Evolutionary conservation across 2,888 invertebrate genomes (phyloP), one percentile per base, ranked within the genome.

Genomic region (Drosophila subsilvestris): DNA sequence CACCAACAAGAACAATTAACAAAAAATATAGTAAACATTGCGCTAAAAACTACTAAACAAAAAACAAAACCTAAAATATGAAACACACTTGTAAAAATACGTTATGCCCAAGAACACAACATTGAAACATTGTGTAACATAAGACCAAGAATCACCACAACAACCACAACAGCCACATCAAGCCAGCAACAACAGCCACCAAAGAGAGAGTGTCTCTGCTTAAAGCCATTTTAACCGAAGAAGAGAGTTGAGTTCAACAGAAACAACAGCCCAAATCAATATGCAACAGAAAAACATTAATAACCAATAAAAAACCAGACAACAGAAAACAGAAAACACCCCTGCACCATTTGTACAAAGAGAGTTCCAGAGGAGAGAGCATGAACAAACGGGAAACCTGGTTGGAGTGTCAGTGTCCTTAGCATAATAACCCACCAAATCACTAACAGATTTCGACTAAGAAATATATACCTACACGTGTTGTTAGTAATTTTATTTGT

Each of bases 91-190:
- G 70, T 75, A 88, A 69, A 70, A 70, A 65, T 68, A 43, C 63
- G 60, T 66, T 73, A 71, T 65, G 68, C 32, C 67, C 47, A 71
- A 76, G 76, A 76, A 73, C 61, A 73, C 59, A 47, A 65, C 53
- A 47, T 54, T 44, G 42, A 66, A 63, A 76, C 88, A 79, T 83
- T 78, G 66, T 85, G 81, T 79, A 86, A 75, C 78, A 77, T 81
- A 83, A 65, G 65, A 84, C 76, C 76, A 87, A 68, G 60, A 58
- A 80, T 76, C 75, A 84, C 77, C 72, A 86, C 75, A 71, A 77
- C 70, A 49, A 70, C 63, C 49, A 63, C 57, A 73, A 74, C 74
- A 74, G 71, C 63, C 60, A 70, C 57, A 75, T 71, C 66, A 73
- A 81, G 77, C 75, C 74, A 76, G 74, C 76, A 80, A 77, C 62